Conservation (phyloP, 2,113 vertebrate species). For the Camarhynchus parvulus region DNA sequence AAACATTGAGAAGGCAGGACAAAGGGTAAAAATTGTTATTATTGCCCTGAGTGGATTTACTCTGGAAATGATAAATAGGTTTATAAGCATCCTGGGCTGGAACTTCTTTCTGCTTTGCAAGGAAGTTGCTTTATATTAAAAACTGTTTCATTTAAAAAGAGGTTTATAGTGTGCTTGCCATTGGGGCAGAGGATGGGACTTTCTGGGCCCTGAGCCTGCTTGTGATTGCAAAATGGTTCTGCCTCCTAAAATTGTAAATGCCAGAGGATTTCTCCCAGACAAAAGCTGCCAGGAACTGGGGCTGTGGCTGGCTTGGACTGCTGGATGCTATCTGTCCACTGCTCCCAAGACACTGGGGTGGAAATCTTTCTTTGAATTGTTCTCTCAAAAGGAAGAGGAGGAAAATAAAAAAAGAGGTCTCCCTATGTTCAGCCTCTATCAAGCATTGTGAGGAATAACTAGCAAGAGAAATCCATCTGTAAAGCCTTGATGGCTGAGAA, state of each 20-base stretch:
- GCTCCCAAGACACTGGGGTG: no score
- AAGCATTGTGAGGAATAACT: neutral
- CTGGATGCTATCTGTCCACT: neutral
- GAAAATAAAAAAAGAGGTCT: neutral
- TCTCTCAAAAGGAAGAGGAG: neutral
- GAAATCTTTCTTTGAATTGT: neutral
- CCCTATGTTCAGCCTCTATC: neutral
- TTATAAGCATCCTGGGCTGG: neutral
- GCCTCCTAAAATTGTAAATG: neutral
- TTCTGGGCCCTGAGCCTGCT: neutral
- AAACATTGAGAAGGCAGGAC: neutral
- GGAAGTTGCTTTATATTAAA: neutral
- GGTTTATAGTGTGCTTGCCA: neutral
- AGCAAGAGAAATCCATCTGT: neutral
- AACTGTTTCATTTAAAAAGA: neutral
- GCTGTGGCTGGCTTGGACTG: neutral
- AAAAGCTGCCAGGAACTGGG: neutral
- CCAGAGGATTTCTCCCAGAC: neutral
- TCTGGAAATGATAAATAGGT: neutral
- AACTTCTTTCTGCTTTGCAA: neutral
- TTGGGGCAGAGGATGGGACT: neutral
- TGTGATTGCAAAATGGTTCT: fast-evolving
- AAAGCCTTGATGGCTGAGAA: neutral
- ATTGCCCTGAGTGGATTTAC: neutral
- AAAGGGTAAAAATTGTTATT: neutral